Evolutionary conservation across 2,113 vertebrate species (phyloP).

Genomic region (Neogale vison): DNA sequence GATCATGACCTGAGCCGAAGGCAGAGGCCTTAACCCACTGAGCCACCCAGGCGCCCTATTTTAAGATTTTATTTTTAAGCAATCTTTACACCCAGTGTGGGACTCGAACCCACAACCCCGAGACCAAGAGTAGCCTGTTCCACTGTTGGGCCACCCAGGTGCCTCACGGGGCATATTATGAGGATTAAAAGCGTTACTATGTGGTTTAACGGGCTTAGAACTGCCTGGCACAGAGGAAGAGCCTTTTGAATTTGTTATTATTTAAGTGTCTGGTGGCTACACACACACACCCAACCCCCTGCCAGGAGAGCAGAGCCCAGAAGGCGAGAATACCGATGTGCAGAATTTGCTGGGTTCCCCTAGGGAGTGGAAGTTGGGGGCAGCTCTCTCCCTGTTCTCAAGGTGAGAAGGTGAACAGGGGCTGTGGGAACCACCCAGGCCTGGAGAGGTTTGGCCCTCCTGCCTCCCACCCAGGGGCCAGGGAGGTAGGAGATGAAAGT

Average conservation of each 20-base stretch:
- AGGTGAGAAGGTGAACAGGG: neutral
- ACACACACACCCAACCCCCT: neutral
- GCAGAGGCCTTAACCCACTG: too few species aligned
- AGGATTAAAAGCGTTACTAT: neutral
- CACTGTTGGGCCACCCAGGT: neutral
- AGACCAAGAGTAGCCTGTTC: neutral
- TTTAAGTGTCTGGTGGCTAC: neutral
- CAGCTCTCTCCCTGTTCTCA: neutral
- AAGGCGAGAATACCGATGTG: neutral
- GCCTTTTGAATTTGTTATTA: neutral
- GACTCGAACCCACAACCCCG: neutral
- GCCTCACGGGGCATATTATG: neutral
- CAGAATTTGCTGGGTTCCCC: neutral
- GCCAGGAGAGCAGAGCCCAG: neutral
- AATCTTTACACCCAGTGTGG: neutral
- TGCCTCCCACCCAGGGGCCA: neutral
- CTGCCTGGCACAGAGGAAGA: neutral
- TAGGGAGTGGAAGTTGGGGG: neutral
- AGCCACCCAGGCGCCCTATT: too few species aligned
- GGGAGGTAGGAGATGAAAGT: conserved; percentile 62
- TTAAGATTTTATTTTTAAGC: neutral
- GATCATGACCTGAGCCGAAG: too few species aligned
- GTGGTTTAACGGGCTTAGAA: neutral
- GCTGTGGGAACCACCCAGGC: conserved; percentile 56
- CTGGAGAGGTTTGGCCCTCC: neutral